phyloP scores from a whole-genome alignment of 2,113 vertebrate species.

The Alexandromys fortis region DNA sequence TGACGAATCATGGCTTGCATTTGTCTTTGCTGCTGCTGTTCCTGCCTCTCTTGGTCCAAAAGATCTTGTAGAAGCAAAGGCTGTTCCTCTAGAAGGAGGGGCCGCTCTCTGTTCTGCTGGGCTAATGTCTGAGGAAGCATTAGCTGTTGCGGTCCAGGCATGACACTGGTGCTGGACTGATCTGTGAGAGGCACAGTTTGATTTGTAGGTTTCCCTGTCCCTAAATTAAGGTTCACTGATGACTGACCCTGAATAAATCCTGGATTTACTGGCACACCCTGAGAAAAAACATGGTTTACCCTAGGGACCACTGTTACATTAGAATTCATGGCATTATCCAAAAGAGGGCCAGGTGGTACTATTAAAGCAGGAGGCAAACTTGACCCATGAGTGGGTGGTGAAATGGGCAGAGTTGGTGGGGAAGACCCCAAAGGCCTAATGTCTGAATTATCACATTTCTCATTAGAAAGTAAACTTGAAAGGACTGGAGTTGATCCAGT shows the following conservation, averaged over 20 bases:
- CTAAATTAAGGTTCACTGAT: slow-evolving; percentile 81
- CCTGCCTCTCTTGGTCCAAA: slow-evolving; percentile 97
- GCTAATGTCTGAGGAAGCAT: slow-evolving; percentile 86
- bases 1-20: slow-evolving; percentile 98
- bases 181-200: slow-evolving; percentile 85
- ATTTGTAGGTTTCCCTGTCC: slow-evolving; percentile 80
- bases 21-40: slow-evolving; percentile 98
- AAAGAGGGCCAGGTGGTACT: slow-evolving; percentile 84
- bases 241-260: slow-evolving; percentile 85
- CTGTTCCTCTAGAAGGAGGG: slow-evolving; percentile 95
- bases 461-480: slow-evolving; percentile 91
- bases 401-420: slow-evolving; percentile 84
- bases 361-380: slow-evolving; percentile 84
- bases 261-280: slow-evolving; percentile 86
- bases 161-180: slow-evolving; percentile 80
- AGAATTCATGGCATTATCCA: slow-evolving; percentile 85
- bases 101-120: slow-evolving; percentile 89
- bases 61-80: slow-evolving; percentile 97
- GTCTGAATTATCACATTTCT: slow-evolving; percentile 88
- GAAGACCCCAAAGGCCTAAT: slow-evolving; percentile 86
- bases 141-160: slow-evolving; percentile 87
- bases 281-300: slow-evolving; percentile 87
- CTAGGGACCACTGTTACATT: slow-evolving; percentile 86
- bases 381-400: slow-evolving; percentile 85
- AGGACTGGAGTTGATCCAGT: slow-evolving; percentile 90